phyloP scores from a whole-genome alignment of 2,888 invertebrate genomes.

The Cheilosia variabilis region DNA sequence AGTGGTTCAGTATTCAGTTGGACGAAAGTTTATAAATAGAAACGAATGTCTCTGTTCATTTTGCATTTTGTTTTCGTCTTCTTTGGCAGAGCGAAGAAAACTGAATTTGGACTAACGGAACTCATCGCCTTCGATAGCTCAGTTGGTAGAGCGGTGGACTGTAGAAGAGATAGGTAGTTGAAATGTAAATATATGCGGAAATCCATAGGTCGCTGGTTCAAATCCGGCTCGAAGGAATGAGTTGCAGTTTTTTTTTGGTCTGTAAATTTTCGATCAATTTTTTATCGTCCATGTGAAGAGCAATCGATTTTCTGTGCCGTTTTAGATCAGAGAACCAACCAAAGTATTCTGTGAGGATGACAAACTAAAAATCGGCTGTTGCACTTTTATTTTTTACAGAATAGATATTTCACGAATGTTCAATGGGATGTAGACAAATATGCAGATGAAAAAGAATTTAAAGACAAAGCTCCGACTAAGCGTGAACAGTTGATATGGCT shows the following conservation, averaged over 20 bases:
- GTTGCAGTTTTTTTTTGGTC: constrained; percentile 6
- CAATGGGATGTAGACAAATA: too few relatives aligned
- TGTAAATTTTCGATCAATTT: too few relatives aligned
- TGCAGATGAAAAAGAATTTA: neutral
- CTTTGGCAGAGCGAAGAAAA: neutral
- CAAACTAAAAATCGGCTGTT: too few relatives aligned
- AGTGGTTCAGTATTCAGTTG: too few relatives aligned
- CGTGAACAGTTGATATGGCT: neutral
- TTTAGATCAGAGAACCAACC: too few relatives aligned
- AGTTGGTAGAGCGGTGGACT: constrained; percentile 75
- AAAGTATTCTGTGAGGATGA: too few relatives aligned
- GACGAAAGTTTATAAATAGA: too few relatives aligned
- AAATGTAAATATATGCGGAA: constrained; percentile 53
- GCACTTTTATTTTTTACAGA: too few relatives aligned
- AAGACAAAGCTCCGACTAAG: neutral
- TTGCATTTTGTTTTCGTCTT: neutral
- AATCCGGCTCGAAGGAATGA: constrained; percentile 77
- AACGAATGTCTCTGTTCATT: neutral
- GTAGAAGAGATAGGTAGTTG: constrained; percentile 56
- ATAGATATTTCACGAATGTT: too few relatives aligned
- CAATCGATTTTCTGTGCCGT: neutral
- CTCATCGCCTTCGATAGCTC: constrained; percentile 71
- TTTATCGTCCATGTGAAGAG: too few relatives aligned
- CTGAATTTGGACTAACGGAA: constrained; percentile 30
- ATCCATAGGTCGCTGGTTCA: constrained; percentile 78